Evolutionary conservation across 53 echinoderm and acorn worm genomes (phyloP), one percentile per base, ranked within the genome.

Genomic region (Crossaster papposus): DNA sequence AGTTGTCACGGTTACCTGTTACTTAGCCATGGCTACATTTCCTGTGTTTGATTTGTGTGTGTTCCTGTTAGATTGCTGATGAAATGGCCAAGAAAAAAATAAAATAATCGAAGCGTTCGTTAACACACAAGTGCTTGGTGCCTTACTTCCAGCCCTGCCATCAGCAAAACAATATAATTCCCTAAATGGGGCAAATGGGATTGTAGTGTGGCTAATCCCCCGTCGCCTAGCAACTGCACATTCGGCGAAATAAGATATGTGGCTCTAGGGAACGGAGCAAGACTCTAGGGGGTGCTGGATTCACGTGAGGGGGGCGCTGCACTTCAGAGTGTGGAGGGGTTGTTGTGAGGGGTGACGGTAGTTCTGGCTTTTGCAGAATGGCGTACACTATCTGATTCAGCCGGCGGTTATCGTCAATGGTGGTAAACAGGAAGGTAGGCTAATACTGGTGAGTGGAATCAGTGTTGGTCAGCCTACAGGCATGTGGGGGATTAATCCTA

Each of bases 81-180:
- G 33, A 34, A 74, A 50, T 50, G 79, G 24, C 51, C 52, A n/a
- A n/a, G 51, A 35, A 52, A 38, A 65, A 63, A 23, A 23, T 20
- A 44, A 31, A 30, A 63, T 64, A 79, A 81, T 81, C 34, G 38
- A 64, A 82, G n/a, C 62, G 54, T 28, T 68, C 14, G 68, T 68
- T 65, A 82, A 32, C 36, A 36, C 82, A 53, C 30, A 65, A 64
- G 75, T 33, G 75, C 75, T 74, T 74, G 11, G 34, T n/a, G 80
- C 53, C 14, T 15, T 68, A 82, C 82, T 36, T 34, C 65, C 24
- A 14, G 37, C 68, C 20, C 65, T 52, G 72, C 72, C 72, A 22
- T 84, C 29, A 72, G 84, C 72, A 52, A 72, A 71, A 84, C 86
- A 74, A 76, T 86, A 76, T 74, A 85, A 44, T 76, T 76, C 77